Base-by-base conservation (phyloP, 2,113 vertebrate genomes). In the Heterocephalus glaber region DNA sequence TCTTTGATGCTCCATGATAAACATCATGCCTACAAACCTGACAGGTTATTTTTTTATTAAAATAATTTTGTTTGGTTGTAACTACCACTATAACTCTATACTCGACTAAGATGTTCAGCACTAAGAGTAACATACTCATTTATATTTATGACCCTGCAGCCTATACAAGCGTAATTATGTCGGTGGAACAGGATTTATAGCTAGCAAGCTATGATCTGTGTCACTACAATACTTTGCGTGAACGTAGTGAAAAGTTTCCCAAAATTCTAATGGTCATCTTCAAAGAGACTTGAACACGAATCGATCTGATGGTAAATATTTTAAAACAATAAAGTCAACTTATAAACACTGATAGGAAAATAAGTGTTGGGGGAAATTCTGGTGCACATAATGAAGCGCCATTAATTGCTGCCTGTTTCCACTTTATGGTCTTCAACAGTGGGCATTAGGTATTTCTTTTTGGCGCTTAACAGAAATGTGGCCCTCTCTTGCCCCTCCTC, bases 241-340 rank as follows among this genome's bases (percentile, higher is more conserved):
- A 81, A 90, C 0, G 4, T 33, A 84, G 30, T 5, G n/a, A 22
- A 93, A 93, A 93, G 65, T 86, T 90, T 74, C 13, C 41, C 22
- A 28, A 94, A 85, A 96, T 76, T 60, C 88, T 86, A 35, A 87
- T 41, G 81, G 72, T 80, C 88, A 41, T 88, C 95, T 92, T 95
- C 83, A 89, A 49, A 68, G 56, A 95, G 91, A 82, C n/a, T 5
- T 80, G 94, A 9, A 84, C 0, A 44, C 7, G 79, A 96, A 65
- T 3, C 26, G 26, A 85, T 74, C n/a, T 92, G 74, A 93, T 17
- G 9, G n/a, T 86, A 66, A 77, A 10, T 33, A 66, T 87, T 87
- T 47, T 35, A 92, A 92, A 93, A 22, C 83, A 94, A 47, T 83
- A 19, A 66, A 92, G 84, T 86, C 93, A 56, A 96, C n/a, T 81